Percentiles rank a stretch among this genome's conserved stretches.
Evolutionary conservation across 2,113 vertebrate genomes (phyloP).

Genomic region (Acrocephalus kingi): DNA sequence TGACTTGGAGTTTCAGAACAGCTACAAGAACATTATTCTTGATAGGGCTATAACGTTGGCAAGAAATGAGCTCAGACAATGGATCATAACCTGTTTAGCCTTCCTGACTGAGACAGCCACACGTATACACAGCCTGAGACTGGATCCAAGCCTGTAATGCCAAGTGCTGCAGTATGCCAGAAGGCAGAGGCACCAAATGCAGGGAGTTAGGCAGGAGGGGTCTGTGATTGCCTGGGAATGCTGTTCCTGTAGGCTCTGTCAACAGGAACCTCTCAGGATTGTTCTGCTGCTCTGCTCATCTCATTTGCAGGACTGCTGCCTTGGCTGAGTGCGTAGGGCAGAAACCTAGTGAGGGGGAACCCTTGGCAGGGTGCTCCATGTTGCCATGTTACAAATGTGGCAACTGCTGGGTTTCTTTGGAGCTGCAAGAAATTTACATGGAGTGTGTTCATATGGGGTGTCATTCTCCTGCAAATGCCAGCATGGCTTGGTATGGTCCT

Average conservation of each 20-base stretch:
- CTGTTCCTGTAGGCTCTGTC: background rate
- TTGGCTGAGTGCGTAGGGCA: background rate
- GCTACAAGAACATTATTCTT: background rate
- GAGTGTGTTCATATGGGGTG: background rate
- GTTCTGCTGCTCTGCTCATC: background rate
- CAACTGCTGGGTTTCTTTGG: background rate
- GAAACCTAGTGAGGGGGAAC: background rate
- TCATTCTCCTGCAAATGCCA: background rate
- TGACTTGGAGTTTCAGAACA: background rate
- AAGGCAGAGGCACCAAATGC: background rate
- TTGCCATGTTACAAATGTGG: background rate
- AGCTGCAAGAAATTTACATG: background rate
- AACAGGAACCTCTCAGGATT: fast-evolving
- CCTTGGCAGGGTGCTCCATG: background rate
- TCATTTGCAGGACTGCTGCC: background rate
- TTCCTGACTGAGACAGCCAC: background rate
- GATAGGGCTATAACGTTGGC: background rate
- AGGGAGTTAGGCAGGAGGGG: background rate
- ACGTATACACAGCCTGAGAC: background rate
- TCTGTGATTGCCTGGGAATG: background rate
- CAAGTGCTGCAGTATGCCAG: background rate
- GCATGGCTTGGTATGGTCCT: background rate
- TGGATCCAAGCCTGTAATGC: background rate
- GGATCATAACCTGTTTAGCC: background rate
- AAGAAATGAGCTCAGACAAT: background rate